A percentile compares a stretch with the other conserved stretches of the same genome.
phyloP scores from a whole-genome alignment of 1,140 invertebrate species.

The Bacillus rossius region DNA sequence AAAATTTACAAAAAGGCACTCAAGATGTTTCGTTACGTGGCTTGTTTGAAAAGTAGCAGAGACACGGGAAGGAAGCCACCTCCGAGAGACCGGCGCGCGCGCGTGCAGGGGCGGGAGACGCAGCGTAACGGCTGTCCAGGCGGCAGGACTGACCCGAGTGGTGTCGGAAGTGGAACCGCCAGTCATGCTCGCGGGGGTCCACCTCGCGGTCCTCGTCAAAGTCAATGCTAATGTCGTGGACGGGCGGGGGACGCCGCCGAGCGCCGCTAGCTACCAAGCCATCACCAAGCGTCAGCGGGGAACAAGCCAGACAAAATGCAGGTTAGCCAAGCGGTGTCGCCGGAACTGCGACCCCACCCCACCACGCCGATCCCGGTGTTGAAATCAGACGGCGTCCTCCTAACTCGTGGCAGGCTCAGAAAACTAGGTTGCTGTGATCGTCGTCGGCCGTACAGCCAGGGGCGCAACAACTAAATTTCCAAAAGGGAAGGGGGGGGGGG shows the following conservation, averaged over 20 bases:
- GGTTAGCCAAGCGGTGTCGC: not conserved
- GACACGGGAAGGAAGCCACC: too few relatives aligned
- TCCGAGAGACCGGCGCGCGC: too few relatives aligned
- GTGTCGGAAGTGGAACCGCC: conserved; percentile 44
- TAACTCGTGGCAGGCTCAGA: not conserved
- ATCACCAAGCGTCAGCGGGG: not conserved
- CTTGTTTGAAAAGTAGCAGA: too few relatives aligned
- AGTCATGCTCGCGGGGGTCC: conserved; percentile 49
- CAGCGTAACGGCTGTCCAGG: not conserved
- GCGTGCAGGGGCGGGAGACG: not conserved
- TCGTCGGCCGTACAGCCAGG: not conserved
- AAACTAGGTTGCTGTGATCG: not conserved
- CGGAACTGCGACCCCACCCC: not conserved
- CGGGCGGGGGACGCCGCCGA: conserved; percentile 26
- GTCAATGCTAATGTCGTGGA: conserved; percentile 49
- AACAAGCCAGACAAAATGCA: not conserved
- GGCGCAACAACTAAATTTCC: too few relatives aligned
- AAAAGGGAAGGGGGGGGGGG: too few relatives aligned
- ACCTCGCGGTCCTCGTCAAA: conserved; percentile 46
- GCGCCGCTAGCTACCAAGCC: too few relatives aligned
- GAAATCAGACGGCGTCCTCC: not conserved
- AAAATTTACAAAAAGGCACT: too few relatives aligned
- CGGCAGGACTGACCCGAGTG: not conserved
- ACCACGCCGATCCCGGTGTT: not conserved
- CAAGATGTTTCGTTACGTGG: too few relatives aligned